A percentile compares a stretch with the other conserved stretches of the same genome.
Evolutionary conservation across 2,888 invertebrate species (phyloP).

Genomic region (Leptodirus hochenwartii): DNA sequence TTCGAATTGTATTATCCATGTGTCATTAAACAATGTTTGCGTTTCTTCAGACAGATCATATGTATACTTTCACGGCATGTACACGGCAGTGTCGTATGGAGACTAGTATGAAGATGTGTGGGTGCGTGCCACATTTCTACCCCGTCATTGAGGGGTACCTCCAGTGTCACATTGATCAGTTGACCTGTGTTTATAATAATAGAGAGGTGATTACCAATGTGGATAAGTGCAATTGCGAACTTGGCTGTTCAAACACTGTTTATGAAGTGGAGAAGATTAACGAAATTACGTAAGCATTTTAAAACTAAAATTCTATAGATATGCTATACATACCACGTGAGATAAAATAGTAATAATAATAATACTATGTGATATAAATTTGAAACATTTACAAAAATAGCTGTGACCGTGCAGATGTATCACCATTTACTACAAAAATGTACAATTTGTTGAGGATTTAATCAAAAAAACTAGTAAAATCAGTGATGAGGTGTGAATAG

Average conservation of each 20-base stretch:
- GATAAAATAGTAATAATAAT: no score
- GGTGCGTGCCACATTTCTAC: constrained; percentile 57
- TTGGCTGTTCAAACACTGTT: constrained; percentile 57
- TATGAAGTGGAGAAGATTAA: constrained; percentile 58
- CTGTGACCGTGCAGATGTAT: background rate
- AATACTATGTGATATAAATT: no score
- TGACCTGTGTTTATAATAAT: constrained; percentile 38
- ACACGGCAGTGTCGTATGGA: constrained; percentile 58
- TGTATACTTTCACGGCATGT: constrained; percentile 55
- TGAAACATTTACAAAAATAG: background rate
- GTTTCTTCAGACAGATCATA: no score
- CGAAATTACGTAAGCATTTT: constrained; percentile 36
- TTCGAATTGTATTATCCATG: no score
- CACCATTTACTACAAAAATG: no score
- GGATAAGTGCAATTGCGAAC: constrained; percentile 45
- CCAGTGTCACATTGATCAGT: constrained; percentile 38
- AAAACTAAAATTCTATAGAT: no score
- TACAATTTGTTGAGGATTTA: no score
- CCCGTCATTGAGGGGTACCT: constrained; percentile 29
- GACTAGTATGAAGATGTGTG: constrained; percentile 39
- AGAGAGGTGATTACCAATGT: constrained; percentile 36
- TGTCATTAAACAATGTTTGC: no score
- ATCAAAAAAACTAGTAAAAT: no score
- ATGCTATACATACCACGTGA: background rate
- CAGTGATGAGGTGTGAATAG: no score